phyloP scores from a whole-genome alignment of 2,797 vertebrate genomes.

The Rhynchonycteris naso region DNA sequence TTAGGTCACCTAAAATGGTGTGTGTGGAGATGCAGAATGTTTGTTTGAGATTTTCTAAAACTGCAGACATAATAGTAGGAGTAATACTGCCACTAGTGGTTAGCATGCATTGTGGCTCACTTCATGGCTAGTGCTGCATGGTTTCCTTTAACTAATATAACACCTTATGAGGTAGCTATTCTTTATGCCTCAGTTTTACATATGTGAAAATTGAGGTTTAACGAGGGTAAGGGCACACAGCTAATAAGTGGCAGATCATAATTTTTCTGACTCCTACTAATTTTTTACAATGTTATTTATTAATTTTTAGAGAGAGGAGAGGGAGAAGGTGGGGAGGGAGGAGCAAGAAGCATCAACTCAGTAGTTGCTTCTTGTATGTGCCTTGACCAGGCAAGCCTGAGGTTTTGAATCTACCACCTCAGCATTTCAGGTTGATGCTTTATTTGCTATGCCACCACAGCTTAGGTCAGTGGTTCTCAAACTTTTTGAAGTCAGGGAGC shows the following conservation, averaged over 20 bases:
- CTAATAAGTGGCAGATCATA: neutral
- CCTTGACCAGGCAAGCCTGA: too few species aligned
- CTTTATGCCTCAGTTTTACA: neutral
- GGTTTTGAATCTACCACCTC: too few species aligned
- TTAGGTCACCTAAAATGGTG: neutral
- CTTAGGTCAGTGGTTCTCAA: too few species aligned
- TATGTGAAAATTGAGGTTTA: constrained; percentile 19
- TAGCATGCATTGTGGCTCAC: neutral
- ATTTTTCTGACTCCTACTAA: neutral
- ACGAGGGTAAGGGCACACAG: neutral
- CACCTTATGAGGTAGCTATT: neutral
- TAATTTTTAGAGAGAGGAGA: too few species aligned
- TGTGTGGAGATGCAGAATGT: neutral
- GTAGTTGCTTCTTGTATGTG: too few species aligned
- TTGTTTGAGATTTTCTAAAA: constrained; percentile 36
- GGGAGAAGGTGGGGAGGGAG: too few species aligned
- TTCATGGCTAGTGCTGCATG: neutral
- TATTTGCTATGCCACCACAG: too few species aligned
- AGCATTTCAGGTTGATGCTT: too few species aligned
- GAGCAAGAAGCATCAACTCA: too few species aligned
- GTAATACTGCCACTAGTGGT: neutral
- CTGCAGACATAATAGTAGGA: neutral
- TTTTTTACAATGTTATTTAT: neutral
- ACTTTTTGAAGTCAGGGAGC: too few species aligned
- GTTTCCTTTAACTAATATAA: neutral